Evolutionary conservation across 2,113 vertebrate genomes (phyloP).

Genomic region (Uria aalge): DNA sequence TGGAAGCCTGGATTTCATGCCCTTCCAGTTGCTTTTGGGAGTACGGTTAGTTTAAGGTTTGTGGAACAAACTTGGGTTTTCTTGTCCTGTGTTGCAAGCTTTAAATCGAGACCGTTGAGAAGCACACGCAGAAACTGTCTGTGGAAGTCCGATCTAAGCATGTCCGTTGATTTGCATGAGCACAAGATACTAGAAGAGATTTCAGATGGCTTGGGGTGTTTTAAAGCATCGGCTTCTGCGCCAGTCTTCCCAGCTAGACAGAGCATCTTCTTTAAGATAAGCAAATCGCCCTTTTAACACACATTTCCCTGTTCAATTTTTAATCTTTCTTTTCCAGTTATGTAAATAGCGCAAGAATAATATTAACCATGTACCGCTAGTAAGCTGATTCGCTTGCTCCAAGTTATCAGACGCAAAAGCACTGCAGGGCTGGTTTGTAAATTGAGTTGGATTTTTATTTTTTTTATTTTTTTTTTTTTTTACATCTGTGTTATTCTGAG

Average conservation of each 20-base stretch:
- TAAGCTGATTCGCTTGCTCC: not conserved
- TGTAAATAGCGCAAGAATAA: not conserved
- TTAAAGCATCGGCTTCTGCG: not conserved
- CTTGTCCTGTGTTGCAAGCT: not conserved
- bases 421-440: not conserved
- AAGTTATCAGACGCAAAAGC: not conserved
- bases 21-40: not conserved
- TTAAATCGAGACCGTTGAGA: not conserved
- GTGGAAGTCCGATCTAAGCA: not conserved
- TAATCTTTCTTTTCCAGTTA: constrained; percentile 8
- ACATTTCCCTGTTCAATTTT: not conserved
- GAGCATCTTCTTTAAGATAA: not conserved
- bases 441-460: constrained; percentile 16
- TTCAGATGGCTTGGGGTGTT: not conserved
- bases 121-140: not conserved
- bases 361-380: not conserved
- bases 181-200: not conserved
- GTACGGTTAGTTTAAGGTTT: accelerated
- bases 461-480: not conserved
- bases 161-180: accelerated
- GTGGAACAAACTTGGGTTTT: not conserved
- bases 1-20: not conserved
- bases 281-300: not conserved
- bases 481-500: constrained; percentile 37
- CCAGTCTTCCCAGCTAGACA: not conserved